Percentiles rank a stretch among this genome's conserved stretches.
Evolutionary conservation across 1,140 invertebrate genomes (phyloP).

Genomic region (Apocrypta bakeri): DNA sequence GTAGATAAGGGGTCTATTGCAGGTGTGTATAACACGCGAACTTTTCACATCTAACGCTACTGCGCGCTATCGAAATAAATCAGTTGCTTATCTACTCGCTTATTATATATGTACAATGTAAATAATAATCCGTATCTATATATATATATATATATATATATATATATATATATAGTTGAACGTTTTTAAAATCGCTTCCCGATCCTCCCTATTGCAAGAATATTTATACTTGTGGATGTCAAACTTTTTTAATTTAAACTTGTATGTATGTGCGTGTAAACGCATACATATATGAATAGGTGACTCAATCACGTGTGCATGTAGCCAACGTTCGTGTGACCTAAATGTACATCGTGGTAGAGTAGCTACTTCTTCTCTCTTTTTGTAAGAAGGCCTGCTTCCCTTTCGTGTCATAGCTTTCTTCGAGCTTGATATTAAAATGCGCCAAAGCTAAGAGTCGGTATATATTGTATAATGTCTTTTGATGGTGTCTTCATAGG

Average conservation of each 20-base stretch:
- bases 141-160: conserved; percentile 1
- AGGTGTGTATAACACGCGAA: too few relatives aligned
- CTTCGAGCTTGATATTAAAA: conserved; percentile 33
- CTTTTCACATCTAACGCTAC: neutral
- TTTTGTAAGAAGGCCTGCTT: conserved; percentile 8
- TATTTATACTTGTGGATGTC: neutral
- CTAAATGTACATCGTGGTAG: conserved; percentile 11
- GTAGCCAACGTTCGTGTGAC: conserved; percentile 27
- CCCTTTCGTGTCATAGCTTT: conserved; percentile 17
- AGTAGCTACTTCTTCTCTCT: neutral
- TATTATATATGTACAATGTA: neutral
- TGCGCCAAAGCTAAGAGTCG: conserved; percentile 6
- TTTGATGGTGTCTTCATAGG: too few relatives aligned
- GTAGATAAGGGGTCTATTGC: too few relatives aligned
- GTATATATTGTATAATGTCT: neutral
- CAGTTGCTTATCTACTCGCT: neutral
- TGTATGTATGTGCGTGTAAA: neutral
- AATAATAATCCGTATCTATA: too few relatives aligned
- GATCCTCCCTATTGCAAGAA: neutral
- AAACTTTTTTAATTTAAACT: conserved; percentile 52
- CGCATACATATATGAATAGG: neutral
- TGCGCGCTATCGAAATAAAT: neutral
- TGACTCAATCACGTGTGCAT: conserved; percentile 10
- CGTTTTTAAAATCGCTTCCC: conserved; percentile 20
- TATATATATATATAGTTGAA: conserved; percentile 4